Conservation (phyloP, 2,113 vertebrate species). For the Myotis brandtii region DNA sequence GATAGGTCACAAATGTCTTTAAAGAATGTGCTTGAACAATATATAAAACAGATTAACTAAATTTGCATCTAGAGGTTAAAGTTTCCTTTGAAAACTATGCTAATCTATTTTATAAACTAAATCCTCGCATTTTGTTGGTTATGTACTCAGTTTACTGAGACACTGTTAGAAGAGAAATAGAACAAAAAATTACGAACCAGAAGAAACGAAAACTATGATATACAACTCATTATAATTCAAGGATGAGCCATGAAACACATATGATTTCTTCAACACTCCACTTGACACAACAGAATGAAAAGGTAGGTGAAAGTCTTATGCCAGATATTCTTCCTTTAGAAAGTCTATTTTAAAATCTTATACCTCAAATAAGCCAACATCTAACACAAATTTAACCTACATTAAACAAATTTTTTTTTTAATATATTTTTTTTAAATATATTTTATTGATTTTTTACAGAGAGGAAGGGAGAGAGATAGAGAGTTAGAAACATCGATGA, state of each 20-base stretch:
- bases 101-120: conserved; percentile 22
- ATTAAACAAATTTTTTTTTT: neutral
- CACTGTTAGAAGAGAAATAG: neutral
- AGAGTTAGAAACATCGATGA: no score
- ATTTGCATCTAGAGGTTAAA: neutral
- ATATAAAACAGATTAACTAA: conserved; percentile 42
- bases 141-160: neutral
- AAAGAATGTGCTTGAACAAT: neutral
- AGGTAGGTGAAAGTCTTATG: neutral
- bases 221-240: neutral
- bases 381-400: neutral
- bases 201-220: conserved; percentile 19
- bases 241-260: neutral
- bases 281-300: neutral
- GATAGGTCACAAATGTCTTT: neutral
- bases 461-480: no score
- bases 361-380: neutral
- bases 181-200: neutral
- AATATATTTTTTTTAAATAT: no score
- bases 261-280: neutral
- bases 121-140: neutral
- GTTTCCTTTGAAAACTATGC: conserved; percentile 14
- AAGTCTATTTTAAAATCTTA: conserved; percentile 45
- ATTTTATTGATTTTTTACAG: no score
- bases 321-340: neutral